Evolutionary conservation across 2,888 invertebrate genomes (phyloP), one percentile per base, ranked within the genome.

Genomic region (Agriopis marginaria): DNA sequence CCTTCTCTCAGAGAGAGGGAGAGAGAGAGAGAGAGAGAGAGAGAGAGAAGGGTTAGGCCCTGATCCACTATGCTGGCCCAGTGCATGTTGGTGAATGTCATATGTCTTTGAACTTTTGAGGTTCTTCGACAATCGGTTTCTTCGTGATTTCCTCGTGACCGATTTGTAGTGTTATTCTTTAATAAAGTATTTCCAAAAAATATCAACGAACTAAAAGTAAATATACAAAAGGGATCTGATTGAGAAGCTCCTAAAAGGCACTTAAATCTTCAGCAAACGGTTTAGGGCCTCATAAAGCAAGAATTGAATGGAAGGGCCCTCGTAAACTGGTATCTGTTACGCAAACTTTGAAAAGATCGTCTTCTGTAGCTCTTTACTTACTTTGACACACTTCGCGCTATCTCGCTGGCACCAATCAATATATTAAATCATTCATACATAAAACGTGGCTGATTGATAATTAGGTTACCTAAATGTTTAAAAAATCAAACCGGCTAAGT

Each of bases 231-330:
- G 45, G 58, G 47, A 58, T 23, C 63, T 59, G 68, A 68, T 68
- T 63, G 59, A 68, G 59, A 63, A 63, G 59, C 63, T 68, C 53
- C 47, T 59, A 61, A 55, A n/a, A 47, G 62, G 62, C 62, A 40
- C 62, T 45, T 62, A 62, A 68, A 63, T 59, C 59, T 63, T 54
- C 50, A 59, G 55, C 55, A 54, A 65, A 44, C 51, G 51, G 56
- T 69, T 61, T 51, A 69, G 56, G 14, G 61, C 50, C 11, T 47
- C 64, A 61, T 69, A 69, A 69, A 69, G 40, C 64, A 65, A 64
- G 60, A 61, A 69, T 65, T 69, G 69, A 69, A 69, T 69, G 69
- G 65, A 63, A 61, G 64, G 64, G 55, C 45, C 60, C 51, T 62
- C 64, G 39, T 65, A 69, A 69, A 69, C 60, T 61, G 69, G 17